Conservation (phyloP, 23 tunicate species). For the Corella eumyota region DNA sequence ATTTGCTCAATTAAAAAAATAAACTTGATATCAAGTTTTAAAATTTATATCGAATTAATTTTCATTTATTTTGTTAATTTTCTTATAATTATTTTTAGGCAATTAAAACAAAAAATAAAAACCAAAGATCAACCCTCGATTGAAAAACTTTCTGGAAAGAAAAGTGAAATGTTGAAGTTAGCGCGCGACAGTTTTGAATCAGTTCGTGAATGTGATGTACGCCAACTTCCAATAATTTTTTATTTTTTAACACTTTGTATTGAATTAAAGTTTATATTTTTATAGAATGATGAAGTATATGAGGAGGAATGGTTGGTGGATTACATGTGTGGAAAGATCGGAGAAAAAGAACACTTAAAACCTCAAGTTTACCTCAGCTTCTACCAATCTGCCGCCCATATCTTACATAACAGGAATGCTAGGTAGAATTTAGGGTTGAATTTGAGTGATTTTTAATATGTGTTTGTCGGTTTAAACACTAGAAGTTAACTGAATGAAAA, state of each 20-base stretch:
- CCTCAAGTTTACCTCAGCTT: constrained; percentile 16
- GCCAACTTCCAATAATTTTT: too few relatives aligned
- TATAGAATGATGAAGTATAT: constrained; percentile 50
- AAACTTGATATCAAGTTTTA: not conserved
- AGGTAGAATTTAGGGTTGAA: constrained; percentile 17
- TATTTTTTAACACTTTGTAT: too few relatives aligned
- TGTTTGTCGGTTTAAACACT: too few relatives aligned
- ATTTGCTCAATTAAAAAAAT: not conserved
- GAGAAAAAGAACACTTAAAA: constrained; percentile 53
- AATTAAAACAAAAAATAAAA: too few relatives aligned
- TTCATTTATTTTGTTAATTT: too few relatives aligned
- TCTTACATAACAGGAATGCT: constrained; percentile 59
- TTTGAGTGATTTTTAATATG: not conserved
- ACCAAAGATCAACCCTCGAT: too few relatives aligned
- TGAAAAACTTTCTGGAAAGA: constrained; percentile 7
- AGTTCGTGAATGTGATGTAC: constrained; percentile 49
- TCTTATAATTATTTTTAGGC: too few relatives aligned
- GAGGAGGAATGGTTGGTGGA: constrained; percentile 90
- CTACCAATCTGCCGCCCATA: constrained; percentile 46
- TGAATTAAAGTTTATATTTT: too few relatives aligned
- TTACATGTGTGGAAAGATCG: constrained; percentile 89
- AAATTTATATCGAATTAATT: too few relatives aligned
- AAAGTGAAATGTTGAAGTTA: constrained; percentile 28
- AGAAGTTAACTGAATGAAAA: too few relatives aligned
- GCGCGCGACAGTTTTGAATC: constrained; percentile 41